Base-by-base conservation (phyloP, 1,140 invertebrate species). In the Temnothorax nylanderi region DNA sequence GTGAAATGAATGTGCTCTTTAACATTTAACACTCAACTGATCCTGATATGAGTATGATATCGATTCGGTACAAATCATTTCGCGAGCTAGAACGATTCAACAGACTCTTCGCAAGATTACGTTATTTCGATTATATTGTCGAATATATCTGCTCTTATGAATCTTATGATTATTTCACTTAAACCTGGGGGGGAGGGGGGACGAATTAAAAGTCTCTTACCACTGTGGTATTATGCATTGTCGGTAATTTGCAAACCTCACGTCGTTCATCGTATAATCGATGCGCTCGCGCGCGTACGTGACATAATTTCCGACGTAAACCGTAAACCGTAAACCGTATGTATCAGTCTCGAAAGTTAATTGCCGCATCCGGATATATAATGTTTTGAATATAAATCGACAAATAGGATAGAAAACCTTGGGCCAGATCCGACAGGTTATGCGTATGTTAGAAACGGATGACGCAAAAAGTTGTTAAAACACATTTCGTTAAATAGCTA, bases 231-330 rank as follows among this genome's bases (percentile, higher is more conserved):
- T 71, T 62, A 90, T 71, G 49, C 69, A 85, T 56, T 92, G 92
- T 13, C 62, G 67, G 72, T 89, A 92, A 88, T 93, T 89, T 21
- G 86, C 92, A 72, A 89, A 92, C 56, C 69, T 88, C 65, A 92
- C 67, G 81, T 93, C 88, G 65, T 91, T 92, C 47, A 91, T 75
- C 89, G 92, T 93, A 26, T 47, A 88, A 26, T 26, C 65, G 82
- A 58, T 47, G 26, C 16, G 13, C 37, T 81, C 16, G n/a, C 13
- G n/a, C 18, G 54, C 16, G 13, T 32, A 21, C 13, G 41, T 37
- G 47, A 34, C 44, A 80, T 78, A 47, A 78, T 65, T 65, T 10
- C 41, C 1, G 6, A 75, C 5, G 32, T 56, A 37, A 75, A 56
- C 3, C 34, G 32, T 56, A 37, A 75, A 56, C 3, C 34, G 32